These are phyloP conservation scores for Sceloporus undulatus DNA, from an alignment of 2,113 vertebrate genomes.

Conservation along the genomic window DNA sequence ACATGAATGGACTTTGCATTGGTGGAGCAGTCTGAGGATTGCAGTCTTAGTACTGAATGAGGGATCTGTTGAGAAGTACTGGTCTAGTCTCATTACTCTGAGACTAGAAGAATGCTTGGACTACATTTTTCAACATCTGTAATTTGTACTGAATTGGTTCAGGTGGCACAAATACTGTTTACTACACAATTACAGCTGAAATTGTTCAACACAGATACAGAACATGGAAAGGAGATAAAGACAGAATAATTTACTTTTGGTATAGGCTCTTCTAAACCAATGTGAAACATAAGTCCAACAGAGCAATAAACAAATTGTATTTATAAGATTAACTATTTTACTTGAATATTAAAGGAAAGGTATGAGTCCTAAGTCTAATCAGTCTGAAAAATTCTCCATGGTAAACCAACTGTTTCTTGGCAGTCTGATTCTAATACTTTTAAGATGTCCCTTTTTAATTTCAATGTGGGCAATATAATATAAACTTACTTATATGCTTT, in stretches of 20 bases:
- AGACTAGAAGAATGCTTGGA: conserved; percentile 62
- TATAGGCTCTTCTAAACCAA: conserved; percentile 41
- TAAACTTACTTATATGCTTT: conserved; percentile 24
- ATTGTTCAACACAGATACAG: conserved; percentile 23
- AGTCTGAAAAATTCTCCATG: conserved; percentile 36
- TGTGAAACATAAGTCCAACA: background rate
- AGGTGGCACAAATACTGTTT: conserved; percentile 52
- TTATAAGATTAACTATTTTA: background rate
- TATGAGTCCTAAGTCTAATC: conserved; percentile 13
- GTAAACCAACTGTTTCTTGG: conserved; percentile 30
- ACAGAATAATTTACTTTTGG: background rate
- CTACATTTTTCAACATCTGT: background rate
- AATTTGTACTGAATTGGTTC: conserved; percentile 46
- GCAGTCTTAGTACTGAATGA: conserved; percentile 11
- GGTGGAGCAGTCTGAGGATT: background rate
- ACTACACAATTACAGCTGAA: conserved; percentile 39
- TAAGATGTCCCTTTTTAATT: conserved; percentile 9
- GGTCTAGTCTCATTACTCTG: conserved; percentile 53
- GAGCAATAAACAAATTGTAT: background rate
- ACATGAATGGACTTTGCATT: background rate
- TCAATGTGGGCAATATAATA: conserved; percentile 7
- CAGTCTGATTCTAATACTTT: conserved; percentile 9
- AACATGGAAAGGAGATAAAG: background rate
- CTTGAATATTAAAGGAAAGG: background rate
- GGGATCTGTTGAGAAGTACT: conserved; percentile 39